Conservation (phyloP, 2,113 vertebrate genomes). For the Theristicus caerulescens region DNA sequence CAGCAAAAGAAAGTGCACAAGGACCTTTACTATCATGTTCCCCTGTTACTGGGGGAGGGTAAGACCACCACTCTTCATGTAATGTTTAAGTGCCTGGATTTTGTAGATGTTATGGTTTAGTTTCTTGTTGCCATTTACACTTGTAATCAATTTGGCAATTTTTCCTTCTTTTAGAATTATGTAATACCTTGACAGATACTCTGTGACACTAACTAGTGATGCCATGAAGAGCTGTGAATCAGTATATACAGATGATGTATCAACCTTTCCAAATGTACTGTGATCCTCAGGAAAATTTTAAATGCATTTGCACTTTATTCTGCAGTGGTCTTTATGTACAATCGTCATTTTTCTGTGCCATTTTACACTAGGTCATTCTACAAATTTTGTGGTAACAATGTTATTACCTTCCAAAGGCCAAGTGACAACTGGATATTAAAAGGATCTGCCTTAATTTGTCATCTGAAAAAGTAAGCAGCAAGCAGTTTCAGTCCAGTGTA, state of each 20-base stretch:
- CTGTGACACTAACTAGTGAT: background rate
- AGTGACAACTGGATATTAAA: conserved; percentile 84
- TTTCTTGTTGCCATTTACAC: background rate
- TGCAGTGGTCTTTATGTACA: background rate
- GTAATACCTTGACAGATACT: background rate
- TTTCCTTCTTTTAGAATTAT: background rate
- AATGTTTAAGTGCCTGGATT: background rate
- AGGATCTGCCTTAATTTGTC: conserved; percentile 78
- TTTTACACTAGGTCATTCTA: conserved; percentile 74
- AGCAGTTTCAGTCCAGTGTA: background rate
- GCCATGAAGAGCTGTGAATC: background rate
- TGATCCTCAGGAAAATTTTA: background rate
- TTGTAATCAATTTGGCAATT: background rate
- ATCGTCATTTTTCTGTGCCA: background rate
- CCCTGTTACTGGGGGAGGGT: accelerated
- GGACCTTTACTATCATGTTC: background rate
- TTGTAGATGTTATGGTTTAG: background rate
- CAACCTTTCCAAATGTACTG: background rate
- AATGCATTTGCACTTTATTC: background rate
- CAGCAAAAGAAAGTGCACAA: background rate
- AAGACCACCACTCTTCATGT: background rate
- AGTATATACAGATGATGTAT: background rate
- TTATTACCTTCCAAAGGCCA: conserved; percentile 75
- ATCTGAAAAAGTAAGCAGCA: conserved; percentile 74
- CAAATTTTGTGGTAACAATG: conserved; percentile 81